phyloP scores from a whole-genome alignment of 2,888 invertebrate genomes.

The Nesidiocoris tenuis region DNA sequence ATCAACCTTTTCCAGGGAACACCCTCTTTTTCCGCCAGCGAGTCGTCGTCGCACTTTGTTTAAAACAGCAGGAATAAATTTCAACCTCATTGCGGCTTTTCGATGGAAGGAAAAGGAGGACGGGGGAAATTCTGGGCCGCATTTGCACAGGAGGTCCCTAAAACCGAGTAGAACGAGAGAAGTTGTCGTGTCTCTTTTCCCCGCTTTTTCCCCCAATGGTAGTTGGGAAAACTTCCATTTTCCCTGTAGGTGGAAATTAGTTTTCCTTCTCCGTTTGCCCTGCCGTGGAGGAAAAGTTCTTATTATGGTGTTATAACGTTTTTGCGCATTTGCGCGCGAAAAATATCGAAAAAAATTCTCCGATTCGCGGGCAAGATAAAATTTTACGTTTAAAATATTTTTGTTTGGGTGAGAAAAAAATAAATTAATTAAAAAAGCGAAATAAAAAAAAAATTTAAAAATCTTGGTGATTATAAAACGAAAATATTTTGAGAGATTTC shows the following conservation, averaged over 20 bases:
- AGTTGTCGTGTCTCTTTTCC: neutral
- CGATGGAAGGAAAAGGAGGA: neutral
- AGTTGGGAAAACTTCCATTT: neutral
- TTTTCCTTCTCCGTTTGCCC: neutral
- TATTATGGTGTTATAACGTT: too few relatives aligned
- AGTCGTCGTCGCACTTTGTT: conserved; percentile 18
- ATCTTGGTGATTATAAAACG: too few relatives aligned
- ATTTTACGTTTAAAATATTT: too few relatives aligned
- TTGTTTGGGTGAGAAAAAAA: too few relatives aligned
- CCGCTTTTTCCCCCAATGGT: neutral
- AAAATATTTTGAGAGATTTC: too few relatives aligned
- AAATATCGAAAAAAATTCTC: too few relatives aligned
- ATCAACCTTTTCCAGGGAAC: neutral
- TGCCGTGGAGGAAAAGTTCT: neutral
- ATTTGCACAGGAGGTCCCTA: neutral
- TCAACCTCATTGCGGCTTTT: conserved; percentile 26
- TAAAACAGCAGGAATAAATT: conserved; percentile 28
- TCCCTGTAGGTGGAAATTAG: neutral
- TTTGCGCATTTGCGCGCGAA: too few relatives aligned
- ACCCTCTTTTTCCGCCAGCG: neutral
- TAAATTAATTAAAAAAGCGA: too few relatives aligned
- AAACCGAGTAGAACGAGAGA: neutral
- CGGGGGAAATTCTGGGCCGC: neutral
- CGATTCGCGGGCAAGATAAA: too few relatives aligned
- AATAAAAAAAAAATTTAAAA: too few relatives aligned